These are phyloP conservation scores for Penaeus indicus DNA, from an alignment of 1,140 invertebrate species.

Conservation along the genomic window DNA sequence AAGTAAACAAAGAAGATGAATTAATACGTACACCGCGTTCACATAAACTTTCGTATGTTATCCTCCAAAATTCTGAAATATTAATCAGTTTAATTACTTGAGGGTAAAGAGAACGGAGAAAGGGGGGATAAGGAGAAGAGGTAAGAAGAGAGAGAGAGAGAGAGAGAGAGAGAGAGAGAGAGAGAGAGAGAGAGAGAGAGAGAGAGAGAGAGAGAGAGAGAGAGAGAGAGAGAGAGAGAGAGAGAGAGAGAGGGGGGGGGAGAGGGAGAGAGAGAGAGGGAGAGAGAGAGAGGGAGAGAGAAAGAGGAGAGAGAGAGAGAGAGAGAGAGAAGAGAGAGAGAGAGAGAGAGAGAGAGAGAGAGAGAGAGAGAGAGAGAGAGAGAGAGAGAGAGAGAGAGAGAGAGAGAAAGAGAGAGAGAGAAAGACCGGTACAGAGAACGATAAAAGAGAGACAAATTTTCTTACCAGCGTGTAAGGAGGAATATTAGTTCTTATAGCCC, in stretches of 20 bases:
- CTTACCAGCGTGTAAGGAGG: constrained; percentile 48
- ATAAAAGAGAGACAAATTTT: neutral
- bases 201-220: constrained; percentile 9
- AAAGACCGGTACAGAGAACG: neutral
- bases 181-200: constrained; percentile 20
- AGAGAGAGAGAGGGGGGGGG: constrained; percentile 14
- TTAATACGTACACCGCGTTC: neutral
- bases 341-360: too few species aligned
- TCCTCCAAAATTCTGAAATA: neutral
- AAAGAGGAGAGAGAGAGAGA: neutral
- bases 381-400: too few species aligned
- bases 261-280: neutral
- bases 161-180: neutral
- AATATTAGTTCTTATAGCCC: constrained; percentile 55
- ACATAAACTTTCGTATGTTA: neutral
- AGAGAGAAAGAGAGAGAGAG: neutral
- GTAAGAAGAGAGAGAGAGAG: too few species aligned
- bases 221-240: neutral
- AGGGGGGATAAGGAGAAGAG: neutral
- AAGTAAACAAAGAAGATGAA: neutral
- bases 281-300: neutral
- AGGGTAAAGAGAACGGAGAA: neutral
- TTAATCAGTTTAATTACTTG: neutral
- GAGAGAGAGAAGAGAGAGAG: neutral
- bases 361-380: too few species aligned